Evolutionary conservation across 2,797 vertebrate species (phyloP).

Genomic region (Chanos chanos): DNA sequence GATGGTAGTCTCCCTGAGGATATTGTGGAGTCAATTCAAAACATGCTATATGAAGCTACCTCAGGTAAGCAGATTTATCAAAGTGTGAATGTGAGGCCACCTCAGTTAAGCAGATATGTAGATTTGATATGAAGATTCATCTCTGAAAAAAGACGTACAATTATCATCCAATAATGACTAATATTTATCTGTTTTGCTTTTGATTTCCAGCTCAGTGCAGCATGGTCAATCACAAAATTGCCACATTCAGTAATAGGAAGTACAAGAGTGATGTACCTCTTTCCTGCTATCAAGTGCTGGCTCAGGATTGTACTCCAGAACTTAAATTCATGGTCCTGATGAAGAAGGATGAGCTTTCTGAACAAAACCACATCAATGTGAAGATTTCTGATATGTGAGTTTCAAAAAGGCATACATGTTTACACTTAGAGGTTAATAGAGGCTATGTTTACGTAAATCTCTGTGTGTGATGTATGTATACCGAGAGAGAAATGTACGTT

Average conservation of each 20-base stretch:
- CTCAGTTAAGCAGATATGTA: too few species aligned
- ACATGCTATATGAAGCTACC: conserved; percentile 21
- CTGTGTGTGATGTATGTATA: too few species aligned
- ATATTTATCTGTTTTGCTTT: neutral
- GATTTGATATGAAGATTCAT: too few species aligned
- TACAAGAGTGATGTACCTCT: conserved; percentile 65
- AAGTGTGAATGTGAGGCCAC: neutral
- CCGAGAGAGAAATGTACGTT: too few species aligned
- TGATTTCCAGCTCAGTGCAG: conserved; percentile 56
- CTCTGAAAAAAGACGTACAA: neutral
- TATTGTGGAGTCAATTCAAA: conserved; percentile 13
- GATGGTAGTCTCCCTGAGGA: conserved; percentile 9
- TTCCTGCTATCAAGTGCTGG: conserved; percentile 75
- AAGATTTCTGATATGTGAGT: too few species aligned
- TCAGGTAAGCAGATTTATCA: conserved; percentile 24
- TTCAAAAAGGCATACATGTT: neutral
- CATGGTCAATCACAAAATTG: conserved; percentile 45
- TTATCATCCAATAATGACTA: too few species aligned
- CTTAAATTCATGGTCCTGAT: conserved; percentile 76
- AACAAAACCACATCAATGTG: conserved; percentile 55
- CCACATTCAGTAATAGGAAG: conserved; percentile 62
- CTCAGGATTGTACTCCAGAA: conserved; percentile 76
- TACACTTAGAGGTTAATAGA: neutral
- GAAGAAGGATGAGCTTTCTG: conserved; percentile 60
- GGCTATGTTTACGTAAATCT: neutral